These are phyloP conservation scores for Oriolus oriolus DNA, from an alignment of 2,113 vertebrate species.

Conservation along the genomic window DNA sequence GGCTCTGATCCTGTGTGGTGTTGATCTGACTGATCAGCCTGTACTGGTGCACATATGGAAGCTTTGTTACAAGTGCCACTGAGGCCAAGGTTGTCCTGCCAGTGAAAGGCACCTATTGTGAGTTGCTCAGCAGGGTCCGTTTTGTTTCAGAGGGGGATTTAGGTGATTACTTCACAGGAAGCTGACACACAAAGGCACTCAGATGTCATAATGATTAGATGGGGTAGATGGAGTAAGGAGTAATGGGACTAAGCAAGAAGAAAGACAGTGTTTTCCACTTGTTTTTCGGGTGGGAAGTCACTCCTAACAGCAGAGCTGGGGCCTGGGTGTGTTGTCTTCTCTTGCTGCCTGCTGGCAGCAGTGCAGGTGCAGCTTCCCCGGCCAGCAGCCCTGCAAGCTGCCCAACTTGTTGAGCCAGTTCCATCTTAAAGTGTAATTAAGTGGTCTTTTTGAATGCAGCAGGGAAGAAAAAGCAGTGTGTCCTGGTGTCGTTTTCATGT, in stretches of 20 bases:
- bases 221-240: conserved; percentile 33
- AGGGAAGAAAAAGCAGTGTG: background rate
- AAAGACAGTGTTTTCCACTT: background rate
- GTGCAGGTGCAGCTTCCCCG: background rate
- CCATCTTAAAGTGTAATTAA: background rate
- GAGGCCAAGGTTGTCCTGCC: conserved; percentile 32
- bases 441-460: background rate
- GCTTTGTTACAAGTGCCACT: conserved; percentile 9
- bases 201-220: conserved; percentile 38
- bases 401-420: conserved; percentile 42
- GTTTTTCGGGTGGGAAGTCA: background rate
- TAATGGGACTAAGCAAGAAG: background rate
- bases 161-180: conserved; percentile 42
- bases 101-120: conserved; percentile 60
- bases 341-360: background rate
- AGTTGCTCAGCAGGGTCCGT: conserved; percentile 38
- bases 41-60: conserved; percentile 58
- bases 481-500: background rate
- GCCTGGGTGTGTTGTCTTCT: background rate
- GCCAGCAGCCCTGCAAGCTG: background rate
- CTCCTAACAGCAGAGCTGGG: background rate
- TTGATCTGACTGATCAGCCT: conserved; percentile 9
- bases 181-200: conserved; percentile 52
- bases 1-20: background rate
- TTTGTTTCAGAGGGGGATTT: conserved; percentile 35